phyloP scores from a whole-genome alignment of 2,888 invertebrate species.

The Ariolimax columbianus region DNA sequence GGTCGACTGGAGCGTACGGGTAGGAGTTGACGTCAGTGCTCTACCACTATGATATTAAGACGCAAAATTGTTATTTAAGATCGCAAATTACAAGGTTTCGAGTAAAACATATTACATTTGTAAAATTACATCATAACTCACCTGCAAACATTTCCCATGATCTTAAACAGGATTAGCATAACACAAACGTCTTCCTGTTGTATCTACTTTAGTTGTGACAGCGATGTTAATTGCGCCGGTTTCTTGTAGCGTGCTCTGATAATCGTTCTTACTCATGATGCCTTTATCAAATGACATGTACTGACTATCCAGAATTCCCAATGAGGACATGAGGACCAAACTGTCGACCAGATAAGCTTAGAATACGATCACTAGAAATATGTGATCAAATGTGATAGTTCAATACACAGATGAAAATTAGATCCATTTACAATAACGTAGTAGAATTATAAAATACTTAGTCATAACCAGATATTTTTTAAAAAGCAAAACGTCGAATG shows the following conservation, averaged over 20 bases:
- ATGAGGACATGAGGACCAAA: neutral
- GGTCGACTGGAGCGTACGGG: no score
- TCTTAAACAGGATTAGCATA: constrained; percentile 33
- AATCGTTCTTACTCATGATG: neutral
- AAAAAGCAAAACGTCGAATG: no score
- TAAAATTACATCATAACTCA: neutral
- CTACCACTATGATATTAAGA: no score
- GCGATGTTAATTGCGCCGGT: neutral
- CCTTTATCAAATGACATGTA: neutral
- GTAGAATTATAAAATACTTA: no score
- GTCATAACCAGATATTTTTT: no score
- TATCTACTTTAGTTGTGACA: neutral
- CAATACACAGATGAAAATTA: no score
- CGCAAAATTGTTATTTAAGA: no score
- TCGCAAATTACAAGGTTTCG: no score
- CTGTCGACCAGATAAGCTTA: neutral
- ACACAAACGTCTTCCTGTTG: neutral
- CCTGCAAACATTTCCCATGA: constrained; percentile 35
- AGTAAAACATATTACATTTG: no score
- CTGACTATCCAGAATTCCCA: neutral
- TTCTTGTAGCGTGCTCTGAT: neutral
- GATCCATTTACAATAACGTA: no score
- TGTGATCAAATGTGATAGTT: no score
- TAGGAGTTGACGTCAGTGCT: no score
- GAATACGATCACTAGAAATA: neutral